Conservation (phyloP, 37 sponge, comb jelly and placozoan genomes). For the Oscarella lobularis region DNA sequence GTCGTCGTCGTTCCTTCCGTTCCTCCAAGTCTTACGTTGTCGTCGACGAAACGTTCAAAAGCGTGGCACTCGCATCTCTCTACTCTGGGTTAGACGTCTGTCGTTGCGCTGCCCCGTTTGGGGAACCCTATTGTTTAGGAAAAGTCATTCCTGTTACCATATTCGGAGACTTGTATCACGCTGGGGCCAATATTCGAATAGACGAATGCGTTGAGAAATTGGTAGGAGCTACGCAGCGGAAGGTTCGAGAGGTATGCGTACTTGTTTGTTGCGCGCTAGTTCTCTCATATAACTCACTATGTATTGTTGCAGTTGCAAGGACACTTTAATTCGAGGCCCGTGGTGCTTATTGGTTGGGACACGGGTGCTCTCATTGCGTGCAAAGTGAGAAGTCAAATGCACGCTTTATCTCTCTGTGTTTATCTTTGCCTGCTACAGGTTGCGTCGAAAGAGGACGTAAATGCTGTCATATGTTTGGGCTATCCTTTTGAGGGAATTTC, state of each 20-base stretch:
- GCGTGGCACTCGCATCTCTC: background rate
- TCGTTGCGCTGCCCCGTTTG: background rate
- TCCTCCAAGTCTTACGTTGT: background rate
- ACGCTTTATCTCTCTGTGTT: background rate
- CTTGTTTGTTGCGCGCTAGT: too few relatives aligned
- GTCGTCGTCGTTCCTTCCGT: background rate
- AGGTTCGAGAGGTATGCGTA: background rate
- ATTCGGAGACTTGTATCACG: background rate
- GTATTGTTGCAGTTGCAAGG: background rate
- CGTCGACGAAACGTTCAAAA: background rate
- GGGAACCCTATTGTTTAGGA: background rate
- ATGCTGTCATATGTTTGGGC: background rate
- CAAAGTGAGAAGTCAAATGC: background rate
- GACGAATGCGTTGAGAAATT: background rate
- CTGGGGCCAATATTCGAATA: background rate
- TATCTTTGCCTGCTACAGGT: background rate
- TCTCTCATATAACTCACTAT: background rate
- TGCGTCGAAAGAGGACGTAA: background rate
- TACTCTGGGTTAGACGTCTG: background rate
- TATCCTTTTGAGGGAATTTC: background rate
- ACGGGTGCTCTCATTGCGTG: background rate
- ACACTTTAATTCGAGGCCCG: background rate
- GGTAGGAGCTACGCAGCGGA: background rate
- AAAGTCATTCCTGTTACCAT: background rate
- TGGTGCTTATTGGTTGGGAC: background rate